Conservation (phyloP, 2,113 vertebrate species). For the Mionectes macconnelli region DNA sequence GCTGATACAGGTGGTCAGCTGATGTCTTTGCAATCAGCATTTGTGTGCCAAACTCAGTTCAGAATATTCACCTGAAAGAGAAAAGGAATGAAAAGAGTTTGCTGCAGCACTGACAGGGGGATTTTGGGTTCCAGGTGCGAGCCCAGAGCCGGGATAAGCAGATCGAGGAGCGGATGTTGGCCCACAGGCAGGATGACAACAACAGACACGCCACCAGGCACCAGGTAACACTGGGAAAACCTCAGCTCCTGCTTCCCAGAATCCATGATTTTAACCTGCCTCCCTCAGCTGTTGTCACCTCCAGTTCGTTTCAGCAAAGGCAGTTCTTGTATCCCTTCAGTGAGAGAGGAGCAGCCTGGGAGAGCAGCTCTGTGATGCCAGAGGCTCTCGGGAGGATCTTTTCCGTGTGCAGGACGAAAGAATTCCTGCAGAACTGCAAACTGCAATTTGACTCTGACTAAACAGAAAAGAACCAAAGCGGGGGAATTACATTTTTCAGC, state of each 20-base stretch:
- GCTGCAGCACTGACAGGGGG: not conserved
- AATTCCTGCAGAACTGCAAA: not conserved
- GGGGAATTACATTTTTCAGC: not conserved
- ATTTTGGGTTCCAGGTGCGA: constrained; percentile 86
- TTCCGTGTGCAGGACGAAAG: not conserved
- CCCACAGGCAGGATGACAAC: constrained; percentile 91
- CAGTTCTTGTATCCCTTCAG: not conserved
- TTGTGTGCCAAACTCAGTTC: not conserved
- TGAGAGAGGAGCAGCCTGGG: not conserved
- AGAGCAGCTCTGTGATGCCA: not conserved
- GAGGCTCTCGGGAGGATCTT: not conserved
- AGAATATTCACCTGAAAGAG: not conserved
- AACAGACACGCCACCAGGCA: constrained; percentile 95
- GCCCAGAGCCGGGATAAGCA: constrained; percentile 96
- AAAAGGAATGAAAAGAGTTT: rapidly evolving
- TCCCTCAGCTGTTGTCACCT: not conserved
- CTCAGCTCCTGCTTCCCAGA: not conserved
- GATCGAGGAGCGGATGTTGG: constrained; percentile 90
- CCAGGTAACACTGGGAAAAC: constrained; percentile 77
- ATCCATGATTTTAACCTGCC: not conserved
- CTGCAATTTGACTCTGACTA: not conserved
- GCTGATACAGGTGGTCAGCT: rapidly evolving
- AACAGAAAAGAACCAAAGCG: not conserved
- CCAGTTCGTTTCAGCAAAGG: not conserved
- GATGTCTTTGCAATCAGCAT: not conserved